phyloP scores from a whole-genome alignment of 2,888 invertebrate species.

The Microctonus hyperodae region DNA sequence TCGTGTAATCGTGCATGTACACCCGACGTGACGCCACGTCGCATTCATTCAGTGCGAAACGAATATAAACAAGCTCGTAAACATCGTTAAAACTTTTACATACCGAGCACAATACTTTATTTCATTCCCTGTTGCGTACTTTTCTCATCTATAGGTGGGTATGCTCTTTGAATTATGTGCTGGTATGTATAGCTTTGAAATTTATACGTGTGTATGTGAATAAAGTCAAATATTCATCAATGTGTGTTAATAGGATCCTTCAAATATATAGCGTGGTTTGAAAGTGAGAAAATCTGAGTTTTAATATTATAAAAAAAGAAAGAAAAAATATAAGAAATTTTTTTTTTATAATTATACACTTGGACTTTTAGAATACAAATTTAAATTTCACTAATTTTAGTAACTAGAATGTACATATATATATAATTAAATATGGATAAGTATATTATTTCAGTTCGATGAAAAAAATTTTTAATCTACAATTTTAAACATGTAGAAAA shows the following conservation, averaged over 20 bases:
- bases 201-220: neutral
- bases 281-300: neutral
- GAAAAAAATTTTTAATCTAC: too few relatives aligned
- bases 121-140: neutral
- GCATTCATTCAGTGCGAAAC: neutral
- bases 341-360: conserved; percentile 11
- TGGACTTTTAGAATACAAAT: neutral
- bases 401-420: too few relatives aligned
- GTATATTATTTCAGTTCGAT: too few relatives aligned
- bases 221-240: too few relatives aligned
- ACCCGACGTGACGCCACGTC: neutral
- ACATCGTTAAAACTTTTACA: conserved; percentile 24
- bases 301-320: conserved; percentile 1
- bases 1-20: conserved; percentile 20
- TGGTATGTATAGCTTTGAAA: neutral
- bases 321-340: too few relatives aligned
- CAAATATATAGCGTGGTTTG: neutral
- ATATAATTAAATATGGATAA: too few relatives aligned
- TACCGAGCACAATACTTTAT: neutral
- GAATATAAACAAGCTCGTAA: conserved; percentile 22
- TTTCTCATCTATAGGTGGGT: neutral
- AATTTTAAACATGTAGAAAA: too few relatives aligned
- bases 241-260: neutral
- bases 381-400: neutral
- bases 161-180: neutral